Evolutionary conservation across 2,797 vertebrate genomes (phyloP).

Genomic region (Hyperoplus lanceolatus): DNA sequence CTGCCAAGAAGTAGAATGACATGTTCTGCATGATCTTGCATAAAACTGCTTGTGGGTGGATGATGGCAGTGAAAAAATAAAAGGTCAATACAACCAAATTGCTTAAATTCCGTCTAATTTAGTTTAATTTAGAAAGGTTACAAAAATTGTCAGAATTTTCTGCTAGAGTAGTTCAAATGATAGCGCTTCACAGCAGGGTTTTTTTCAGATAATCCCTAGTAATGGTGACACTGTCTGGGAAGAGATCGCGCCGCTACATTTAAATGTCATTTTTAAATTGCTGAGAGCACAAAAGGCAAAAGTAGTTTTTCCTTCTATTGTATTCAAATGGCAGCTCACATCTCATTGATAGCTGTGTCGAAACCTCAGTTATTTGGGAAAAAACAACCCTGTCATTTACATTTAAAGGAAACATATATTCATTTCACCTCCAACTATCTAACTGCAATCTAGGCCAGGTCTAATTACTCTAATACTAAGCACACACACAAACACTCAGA

Average conservation of each 20-base stretch:
- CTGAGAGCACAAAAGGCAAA: neutral
- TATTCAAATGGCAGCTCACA: slow-evolving; percentile 30
- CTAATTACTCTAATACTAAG: slow-evolving; percentile 4
- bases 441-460: neutral
- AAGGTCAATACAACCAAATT: neutral
- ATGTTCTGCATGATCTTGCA: neutral
- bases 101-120: no score
- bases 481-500: neutral
- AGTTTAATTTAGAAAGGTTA: slow-evolving; percentile 6
- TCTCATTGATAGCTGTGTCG: slow-evolving; percentile 11
- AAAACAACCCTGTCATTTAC: slow-evolving; percentile 15
- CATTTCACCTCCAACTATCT: slow-evolving; percentile 1
- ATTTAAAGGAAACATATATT: neutral
- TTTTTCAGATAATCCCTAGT: neutral
- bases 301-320: neutral
- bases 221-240: slow-evolving; percentile 9
- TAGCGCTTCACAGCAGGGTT: neutral
- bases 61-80: neutral
- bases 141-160: slow-evolving; percentile 9
- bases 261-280: slow-evolving; percentile 59
- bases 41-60: neutral
- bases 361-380: neutral
- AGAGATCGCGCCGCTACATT: slow-evolving; percentile 1
- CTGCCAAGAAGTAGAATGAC: neutral
- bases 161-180: neutral